Conservation (phyloP, 2,797 vertebrate species). For the Sitta carolinensis region DNA sequence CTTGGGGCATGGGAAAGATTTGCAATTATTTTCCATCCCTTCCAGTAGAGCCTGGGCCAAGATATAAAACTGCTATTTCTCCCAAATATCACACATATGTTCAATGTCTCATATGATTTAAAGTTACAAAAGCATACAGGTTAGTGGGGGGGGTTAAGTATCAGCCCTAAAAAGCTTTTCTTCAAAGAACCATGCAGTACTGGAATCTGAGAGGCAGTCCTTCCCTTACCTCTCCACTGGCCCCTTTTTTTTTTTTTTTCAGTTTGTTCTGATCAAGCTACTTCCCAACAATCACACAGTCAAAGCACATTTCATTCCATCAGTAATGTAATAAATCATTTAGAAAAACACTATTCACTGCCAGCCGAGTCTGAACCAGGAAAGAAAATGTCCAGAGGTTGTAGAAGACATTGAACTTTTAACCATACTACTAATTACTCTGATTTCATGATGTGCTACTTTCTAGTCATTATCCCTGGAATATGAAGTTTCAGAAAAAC, state of each 20-base stretch:
- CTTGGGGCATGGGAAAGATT: neutral
- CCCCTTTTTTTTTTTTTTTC: neutral
- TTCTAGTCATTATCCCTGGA: neutral
- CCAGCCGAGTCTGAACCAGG: slow-evolving; percentile 2
- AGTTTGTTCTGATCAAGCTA: neutral
- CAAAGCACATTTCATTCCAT: neutral
- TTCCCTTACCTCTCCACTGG: neutral
- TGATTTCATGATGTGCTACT: neutral
- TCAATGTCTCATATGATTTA: neutral
- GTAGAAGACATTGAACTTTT: neutral
- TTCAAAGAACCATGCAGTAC: neutral
- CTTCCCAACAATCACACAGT: neutral
- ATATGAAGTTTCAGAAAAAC: neutral
- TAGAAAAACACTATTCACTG: slow-evolving; percentile 8
- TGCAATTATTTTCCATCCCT: neutral
- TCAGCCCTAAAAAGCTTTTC: neutral
- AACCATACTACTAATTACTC: neutral
- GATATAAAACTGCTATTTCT: neutral
- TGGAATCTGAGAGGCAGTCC: neutral
- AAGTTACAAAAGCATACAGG: neutral
- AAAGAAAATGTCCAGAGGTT: neutral
- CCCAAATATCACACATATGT: neutral
- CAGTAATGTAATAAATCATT: neutral
- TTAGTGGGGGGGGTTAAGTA: neutral
- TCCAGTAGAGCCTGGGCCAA: neutral